Evolutionary conservation across 2,797 vertebrate species (phyloP), one percentile per base, ranked within the genome.

Genomic region (Esox lucius): DNA sequence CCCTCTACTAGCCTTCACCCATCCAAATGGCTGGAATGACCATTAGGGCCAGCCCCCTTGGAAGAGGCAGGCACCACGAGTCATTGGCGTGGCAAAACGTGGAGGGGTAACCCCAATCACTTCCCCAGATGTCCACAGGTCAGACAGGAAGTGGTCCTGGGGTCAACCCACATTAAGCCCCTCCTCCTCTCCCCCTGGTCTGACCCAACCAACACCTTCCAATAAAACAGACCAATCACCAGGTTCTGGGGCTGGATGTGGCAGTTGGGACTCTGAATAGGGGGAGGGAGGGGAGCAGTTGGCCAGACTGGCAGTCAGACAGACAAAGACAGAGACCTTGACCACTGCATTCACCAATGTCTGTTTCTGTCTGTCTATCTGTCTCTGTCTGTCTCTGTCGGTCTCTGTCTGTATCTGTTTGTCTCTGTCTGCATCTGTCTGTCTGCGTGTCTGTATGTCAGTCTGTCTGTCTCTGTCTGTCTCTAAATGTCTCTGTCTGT

Each of bases 121-220:
- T 97, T 97, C 93, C 93, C 95, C 97, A 98, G 95, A 98, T 98
- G 97, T 94, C 53, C 88, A 79, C 72, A 86, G 91, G 89, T 94
- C 95, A 95, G 92, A 85, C 95, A 96, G 96, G 96, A 97, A 96
- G 94, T 95, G 89, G 87, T 87, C 87, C 85, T 59, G 70, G 83
- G 91, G 89, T 90, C 86, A 88, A 86, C 90, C 90, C 90, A 91
- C 89, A 91, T 89, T 89, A 90, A 88, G 90, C 87, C 87, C 87
- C 17, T 69, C 77, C 77, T 89, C 91, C 92, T 92, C 89, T 88
- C 48, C 86, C 61, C 75, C 68, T 85, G 75, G 86, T 35, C 70
- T 89, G 90, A 90, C 91, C 86, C 88, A 56, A 56, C 84, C 89
- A 87, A 89, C 88, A 89, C 91, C 90, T 90, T 87, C 84, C 82